These are phyloP conservation scores for Lamellibrachia columna DNA, from an alignment of 2,888 invertebrate genomes.

Conservation along the genomic window DNA sequence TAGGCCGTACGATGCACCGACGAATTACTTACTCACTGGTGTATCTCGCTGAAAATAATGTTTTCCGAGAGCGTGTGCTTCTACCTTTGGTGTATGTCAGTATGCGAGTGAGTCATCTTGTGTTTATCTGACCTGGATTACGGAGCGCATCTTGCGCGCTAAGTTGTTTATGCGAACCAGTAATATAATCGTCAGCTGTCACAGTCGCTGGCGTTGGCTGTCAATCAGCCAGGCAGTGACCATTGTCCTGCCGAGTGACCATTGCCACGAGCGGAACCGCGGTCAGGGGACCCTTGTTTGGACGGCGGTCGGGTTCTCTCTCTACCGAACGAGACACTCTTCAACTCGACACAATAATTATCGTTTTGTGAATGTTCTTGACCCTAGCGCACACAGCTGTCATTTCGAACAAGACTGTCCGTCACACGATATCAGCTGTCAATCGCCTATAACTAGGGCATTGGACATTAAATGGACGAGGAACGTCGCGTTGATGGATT, in stretches of 20 bases:
- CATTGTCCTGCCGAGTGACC: neutral
- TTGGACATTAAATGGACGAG: neutral
- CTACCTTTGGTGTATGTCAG: neutral
- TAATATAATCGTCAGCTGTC: slow-evolving; percentile 16
- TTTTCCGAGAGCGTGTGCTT: neutral
- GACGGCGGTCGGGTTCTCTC: neutral
- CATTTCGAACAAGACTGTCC: neutral
- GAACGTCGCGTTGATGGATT: neutral
- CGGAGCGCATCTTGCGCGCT: neutral
- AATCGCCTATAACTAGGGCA: neutral
- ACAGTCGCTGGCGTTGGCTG: neutral
- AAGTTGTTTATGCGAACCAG: neutral
- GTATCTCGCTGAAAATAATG: neutral
- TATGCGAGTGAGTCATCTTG: neutral
- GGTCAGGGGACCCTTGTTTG: slow-evolving; percentile 10
- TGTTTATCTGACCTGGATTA: slow-evolving; percentile 16
- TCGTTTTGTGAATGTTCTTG: neutral
- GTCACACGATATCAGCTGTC: neutral
- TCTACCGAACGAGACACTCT: neutral
- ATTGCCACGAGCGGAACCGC: neutral
- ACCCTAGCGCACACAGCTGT: neutral
- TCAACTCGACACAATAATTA: slow-evolving; percentile 8
- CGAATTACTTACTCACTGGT: neutral
- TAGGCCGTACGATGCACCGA: neutral
- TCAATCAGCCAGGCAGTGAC: neutral